Conservation (phyloP, 2,113 vertebrate species). For the Engystomops pustulosus region DNA sequence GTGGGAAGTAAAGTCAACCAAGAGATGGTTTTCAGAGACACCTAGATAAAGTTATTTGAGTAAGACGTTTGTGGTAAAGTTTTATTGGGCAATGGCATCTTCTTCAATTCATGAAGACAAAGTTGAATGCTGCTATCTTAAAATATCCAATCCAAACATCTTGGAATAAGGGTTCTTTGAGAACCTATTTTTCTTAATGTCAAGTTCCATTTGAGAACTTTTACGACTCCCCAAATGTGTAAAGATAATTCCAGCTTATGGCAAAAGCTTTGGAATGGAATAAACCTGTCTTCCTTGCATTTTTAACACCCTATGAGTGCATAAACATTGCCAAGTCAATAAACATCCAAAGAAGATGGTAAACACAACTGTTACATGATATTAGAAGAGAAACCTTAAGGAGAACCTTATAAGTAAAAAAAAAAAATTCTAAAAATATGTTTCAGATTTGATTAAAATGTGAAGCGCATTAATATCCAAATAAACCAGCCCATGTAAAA, state of each 20-base stretch:
- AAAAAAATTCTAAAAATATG: slow-evolving; percentile 43
- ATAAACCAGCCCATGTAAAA: slow-evolving; percentile 53
- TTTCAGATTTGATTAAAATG: slow-evolving; percentile 48
- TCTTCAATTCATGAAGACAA: neutral
- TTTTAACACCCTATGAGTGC: slow-evolving; percentile 39
- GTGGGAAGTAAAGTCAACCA: neutral
- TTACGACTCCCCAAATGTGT: slow-evolving; percentile 29
- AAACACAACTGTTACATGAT: slow-evolving; percentile 49
- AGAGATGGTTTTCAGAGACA: neutral
- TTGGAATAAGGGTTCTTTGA: neutral
- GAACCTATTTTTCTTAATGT: neutral
- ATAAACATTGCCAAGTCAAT: slow-evolving; percentile 40
- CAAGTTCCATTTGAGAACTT: slow-evolving; percentile 19
- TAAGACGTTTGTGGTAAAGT: neutral
- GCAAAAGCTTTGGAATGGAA: slow-evolving; percentile 10
- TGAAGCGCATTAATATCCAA: slow-evolving; percentile 49
- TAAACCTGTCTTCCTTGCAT: slow-evolving; percentile 39
- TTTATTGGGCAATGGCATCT: neutral
- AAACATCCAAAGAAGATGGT: slow-evolving; percentile 40
- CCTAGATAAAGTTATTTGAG: neutral
- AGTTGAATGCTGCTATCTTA: neutral
- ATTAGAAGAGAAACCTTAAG: slow-evolving; percentile 33
- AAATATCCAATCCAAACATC: neutral
- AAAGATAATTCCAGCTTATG: slow-evolving; percentile 38
- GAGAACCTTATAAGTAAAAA: slow-evolving; percentile 18